phyloP scores from a whole-genome alignment of 92 coral and sea anemone genomes.

The Porites evermanni region DNA sequence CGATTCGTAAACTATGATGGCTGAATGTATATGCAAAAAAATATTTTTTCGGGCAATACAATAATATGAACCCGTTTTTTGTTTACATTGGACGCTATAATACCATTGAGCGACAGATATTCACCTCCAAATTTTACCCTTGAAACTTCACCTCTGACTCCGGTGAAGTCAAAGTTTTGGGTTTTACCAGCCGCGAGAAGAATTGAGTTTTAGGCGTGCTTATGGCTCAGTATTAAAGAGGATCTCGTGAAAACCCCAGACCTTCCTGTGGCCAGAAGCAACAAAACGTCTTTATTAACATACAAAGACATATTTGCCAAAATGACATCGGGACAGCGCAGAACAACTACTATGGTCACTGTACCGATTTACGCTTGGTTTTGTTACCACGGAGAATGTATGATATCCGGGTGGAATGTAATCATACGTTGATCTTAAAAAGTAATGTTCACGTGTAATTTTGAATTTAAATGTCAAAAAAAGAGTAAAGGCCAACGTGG shows the following conservation, averaged over 20 bases:
- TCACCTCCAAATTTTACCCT: no score
- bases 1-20: no score
- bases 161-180: no score
- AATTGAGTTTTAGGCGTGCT: no score
- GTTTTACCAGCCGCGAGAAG: no score
- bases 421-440: constrained; percentile 13
- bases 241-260: no score
- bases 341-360: not conserved
- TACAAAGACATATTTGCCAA: not conserved
- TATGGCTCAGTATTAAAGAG: not conserved
- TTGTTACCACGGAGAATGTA: constrained; percentile 41
- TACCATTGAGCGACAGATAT: no score
- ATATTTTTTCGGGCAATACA: no score
- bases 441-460: constrained; percentile 59
- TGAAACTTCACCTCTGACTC: no score
- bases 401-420: constrained; percentile 50
- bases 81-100: no score
- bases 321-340: not conserved
- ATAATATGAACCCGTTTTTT: no score
- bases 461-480: constrained; percentile 44
- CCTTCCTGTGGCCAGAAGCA: not conserved
- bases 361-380: not conserved
- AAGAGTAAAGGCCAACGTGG: constrained; percentile 42
- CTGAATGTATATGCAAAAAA: no score
- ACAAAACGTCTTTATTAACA: constrained; percentile 2